Conservation (phyloP, 2,113 vertebrate species). For the Hippolais icterina region DNA sequence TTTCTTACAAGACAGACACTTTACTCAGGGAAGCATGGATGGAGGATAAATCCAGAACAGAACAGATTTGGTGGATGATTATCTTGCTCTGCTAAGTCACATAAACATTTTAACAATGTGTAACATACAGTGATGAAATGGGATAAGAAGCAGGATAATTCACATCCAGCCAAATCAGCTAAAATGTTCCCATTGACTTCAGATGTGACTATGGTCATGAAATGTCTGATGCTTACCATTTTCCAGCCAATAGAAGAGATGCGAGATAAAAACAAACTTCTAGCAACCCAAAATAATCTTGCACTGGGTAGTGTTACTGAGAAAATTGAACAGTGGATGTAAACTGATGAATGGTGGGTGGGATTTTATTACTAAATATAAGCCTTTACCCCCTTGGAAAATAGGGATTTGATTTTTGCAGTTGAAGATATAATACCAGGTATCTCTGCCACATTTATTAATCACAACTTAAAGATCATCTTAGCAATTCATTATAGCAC, state of each 20-base stretch:
- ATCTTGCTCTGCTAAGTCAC: background rate
- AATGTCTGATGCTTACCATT: background rate
- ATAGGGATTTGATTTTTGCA: background rate
- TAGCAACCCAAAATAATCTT: background rate
- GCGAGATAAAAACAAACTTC: background rate
- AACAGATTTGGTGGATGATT: background rate
- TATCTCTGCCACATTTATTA: background rate
- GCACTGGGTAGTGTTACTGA: background rate
- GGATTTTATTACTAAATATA: background rate
- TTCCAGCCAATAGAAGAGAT: background rate
- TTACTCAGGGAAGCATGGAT: background rate
- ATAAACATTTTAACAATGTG: background rate
- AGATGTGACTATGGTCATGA: background rate
- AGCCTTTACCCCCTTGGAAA: background rate
- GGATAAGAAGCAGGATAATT: background rate
- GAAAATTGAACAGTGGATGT: background rate
- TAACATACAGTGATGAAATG: background rate
- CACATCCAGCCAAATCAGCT: background rate
- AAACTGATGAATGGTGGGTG: background rate
- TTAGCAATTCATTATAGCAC: background rate
- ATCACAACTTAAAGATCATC: background rate
- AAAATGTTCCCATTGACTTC: background rate
- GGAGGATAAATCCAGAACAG: background rate
- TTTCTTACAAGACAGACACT: background rate
- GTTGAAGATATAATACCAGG: background rate